These are phyloP conservation scores for Ptychoptera contaminata DNA, from an alignment of 2,888 invertebrate genomes.

Conservation along the genomic window DNA sequence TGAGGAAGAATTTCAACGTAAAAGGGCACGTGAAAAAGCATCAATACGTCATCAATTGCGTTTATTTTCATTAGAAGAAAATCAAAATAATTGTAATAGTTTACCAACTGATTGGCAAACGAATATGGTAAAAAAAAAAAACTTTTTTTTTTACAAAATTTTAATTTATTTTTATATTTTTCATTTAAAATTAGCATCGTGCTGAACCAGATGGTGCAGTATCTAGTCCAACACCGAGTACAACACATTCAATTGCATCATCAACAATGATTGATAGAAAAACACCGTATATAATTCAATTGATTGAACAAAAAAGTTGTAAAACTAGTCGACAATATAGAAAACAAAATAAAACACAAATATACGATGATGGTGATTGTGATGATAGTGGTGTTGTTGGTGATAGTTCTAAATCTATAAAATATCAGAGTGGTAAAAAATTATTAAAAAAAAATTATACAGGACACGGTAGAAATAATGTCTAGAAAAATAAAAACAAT, in stretches of 20 bases:
- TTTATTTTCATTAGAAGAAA: slow-evolving; percentile 48
- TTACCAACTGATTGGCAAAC: slow-evolving; percentile 30
- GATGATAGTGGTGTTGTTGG: no score
- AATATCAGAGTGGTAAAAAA: no score
- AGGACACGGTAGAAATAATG: no score
- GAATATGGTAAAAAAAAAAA: not conserved
- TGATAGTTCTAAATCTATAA: no score
- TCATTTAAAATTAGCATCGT: slow-evolving; percentile 29
- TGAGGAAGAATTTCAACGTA: slow-evolving; percentile 74
- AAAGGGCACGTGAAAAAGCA: slow-evolving; percentile 62
- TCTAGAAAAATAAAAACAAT: no score
- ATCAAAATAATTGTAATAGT: slow-evolving; percentile 33
- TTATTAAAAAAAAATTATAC: no score
- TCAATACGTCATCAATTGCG: slow-evolving; percentile 59
- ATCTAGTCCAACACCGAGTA: slow-evolving; percentile 38
- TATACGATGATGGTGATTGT: no score
- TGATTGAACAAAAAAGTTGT: slow-evolving; percentile 8
- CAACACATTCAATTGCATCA: slow-evolving; percentile 13
- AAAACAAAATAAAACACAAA: no score
- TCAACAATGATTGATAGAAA: slow-evolving; percentile 6
- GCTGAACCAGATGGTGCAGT: slow-evolving; percentile 60
- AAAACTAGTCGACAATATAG: not conserved
- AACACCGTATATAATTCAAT: slow-evolving; percentile 8
- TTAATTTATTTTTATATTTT: not conserved
- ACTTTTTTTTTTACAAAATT: no score